Evolutionary conservation across 1,140 invertebrate genomes (phyloP), one percentile per base, ranked within the genome.

Genomic region (Trichonephila clavipes): DNA sequence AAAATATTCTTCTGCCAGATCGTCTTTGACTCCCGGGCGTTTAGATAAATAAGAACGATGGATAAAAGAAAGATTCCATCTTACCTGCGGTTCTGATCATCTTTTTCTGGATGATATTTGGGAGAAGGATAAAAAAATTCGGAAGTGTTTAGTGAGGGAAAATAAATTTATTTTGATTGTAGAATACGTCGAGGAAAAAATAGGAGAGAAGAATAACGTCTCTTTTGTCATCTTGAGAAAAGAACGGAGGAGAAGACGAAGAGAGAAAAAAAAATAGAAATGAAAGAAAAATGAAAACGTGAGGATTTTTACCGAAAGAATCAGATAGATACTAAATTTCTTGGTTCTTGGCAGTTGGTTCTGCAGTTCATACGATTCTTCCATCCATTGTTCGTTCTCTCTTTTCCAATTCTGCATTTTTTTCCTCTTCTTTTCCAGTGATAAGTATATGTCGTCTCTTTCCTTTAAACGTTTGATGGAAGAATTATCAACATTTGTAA

Each of bases 101-200:
- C 28, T 77, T 77, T 40, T 77, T 34, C 18, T 77, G 14, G 14
- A 77, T 34, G 28, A 77, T 40, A 34, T 34, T 10, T 77, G 18
- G 28, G 28, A 40, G 4, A 28, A 28, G 24, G 16, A 40, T 40
- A 40, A 34, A 18, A 77, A 77, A 77, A 77, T 34, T 19, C 28
- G 72, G 72, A 77, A 77, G 72, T 77, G 34, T 34, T 77, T 77
- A 77, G 72, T 12, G 24, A 77, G 4, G 34, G 72, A 77, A 40
- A 34, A 77, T 77, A 77, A 77, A 77, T 77, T 34, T 34, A 77
- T 40, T 77, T 77, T 77, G 28, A 77, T 77, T 77, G 72, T 77
- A 77, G 28, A 40, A 77, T 34, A 40, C 14, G 28, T 34, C 24
- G 34, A 64, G 72, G 72, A 14, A 77, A 77, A 77, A 77, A 77